Evolutionary conservation across 1,140 invertebrate genomes (phyloP), one percentile per base, ranked within the genome.

Genomic region (Bombus haemorrhoidalis): DNA sequence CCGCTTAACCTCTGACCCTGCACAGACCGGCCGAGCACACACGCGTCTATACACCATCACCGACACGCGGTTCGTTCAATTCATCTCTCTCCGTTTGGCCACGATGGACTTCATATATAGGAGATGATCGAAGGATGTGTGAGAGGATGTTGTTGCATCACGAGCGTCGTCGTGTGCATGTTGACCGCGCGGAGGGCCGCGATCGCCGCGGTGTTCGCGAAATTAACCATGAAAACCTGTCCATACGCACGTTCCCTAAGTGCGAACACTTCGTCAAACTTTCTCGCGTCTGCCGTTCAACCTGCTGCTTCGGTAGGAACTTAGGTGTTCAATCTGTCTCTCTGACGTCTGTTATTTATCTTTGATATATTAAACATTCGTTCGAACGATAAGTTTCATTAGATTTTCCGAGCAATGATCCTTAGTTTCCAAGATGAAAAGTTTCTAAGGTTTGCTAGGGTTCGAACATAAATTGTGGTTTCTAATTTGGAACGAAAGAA

Each of bases 1-100:
- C 93, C 94, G 94, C 94, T 95, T 95, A 95, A 95, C 94, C 94
- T 93, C 88, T 93, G 93, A 95, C 93, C 94, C 91, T 81, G 86
- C 18, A 62, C 59, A 91, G 90, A 89, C 90, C 90, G 89, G 84
- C 87, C 91, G 5, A 85, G 85, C 88, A 71, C 87, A 83, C 72
- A 66, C 62, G 85, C 84, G 80, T 81, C 37, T 53, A 88, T 32
- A 13, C 28, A 75, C 75, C 37, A 59, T 12, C 75, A 47, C 75
- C n/a, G 43, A 71, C 53, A 43, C 71, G 73, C 80, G n/a, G n/a
- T 41, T 18, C 37, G 34, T 37, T 57, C 37, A 34, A 47, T 72
- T 79, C 66, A 37, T 79, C 81, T 41, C 57, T 9, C 32, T 37
- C 10, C n/a, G 15, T 34, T 69, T 43, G 5, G 1, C 34, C 43